A percentile compares a stretch with the other conserved stretches of the same genome.
These are phyloP conservation scores for Steinernema feltiae DNA, from an alignment of 1,140 invertebrate species.

Conservation along the genomic window DNA sequence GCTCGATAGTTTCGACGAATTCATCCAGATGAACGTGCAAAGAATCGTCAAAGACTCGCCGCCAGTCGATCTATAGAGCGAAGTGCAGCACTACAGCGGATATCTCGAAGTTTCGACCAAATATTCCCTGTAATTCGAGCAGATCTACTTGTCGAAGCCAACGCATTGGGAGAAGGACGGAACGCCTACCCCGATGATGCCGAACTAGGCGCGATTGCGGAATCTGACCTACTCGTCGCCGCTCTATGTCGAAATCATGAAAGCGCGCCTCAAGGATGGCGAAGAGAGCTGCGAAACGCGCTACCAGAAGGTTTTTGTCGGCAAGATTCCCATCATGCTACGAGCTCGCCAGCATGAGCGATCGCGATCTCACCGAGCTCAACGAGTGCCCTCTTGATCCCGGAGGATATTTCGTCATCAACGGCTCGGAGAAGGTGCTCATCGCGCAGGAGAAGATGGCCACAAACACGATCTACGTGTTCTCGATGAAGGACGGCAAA, in stretches of 20 bases:
- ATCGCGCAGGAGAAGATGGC: constrained; percentile 99
- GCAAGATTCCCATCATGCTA: constrained; percentile 98
- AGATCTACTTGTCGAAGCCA: constrained; percentile 95
- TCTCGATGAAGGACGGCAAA: constrained; percentile 88
- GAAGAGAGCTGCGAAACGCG: constrained; percentile 85
- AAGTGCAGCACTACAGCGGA: constrained; percentile 77
- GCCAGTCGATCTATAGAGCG: constrained; percentile 90
- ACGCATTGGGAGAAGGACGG: constrained; percentile 99
- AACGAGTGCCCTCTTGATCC: constrained; percentile 98
- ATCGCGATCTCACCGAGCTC: constrained; percentile 94
- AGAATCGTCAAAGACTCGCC: constrained; percentile 96
- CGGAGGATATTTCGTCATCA: constrained; percentile 91
- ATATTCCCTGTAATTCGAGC: constrained; percentile 91
- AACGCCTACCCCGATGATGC: constrained; percentile 96
- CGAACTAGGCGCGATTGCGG: constrained; percentile 71
- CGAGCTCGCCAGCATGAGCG: constrained; percentile 79
- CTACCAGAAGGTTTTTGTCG: constrained; percentile 95
- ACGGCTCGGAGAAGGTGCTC: constrained; percentile 87
- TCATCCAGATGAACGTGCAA: constrained; percentile 98
- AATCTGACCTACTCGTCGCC: constrained; percentile 77
- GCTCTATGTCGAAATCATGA: constrained; percentile 94
- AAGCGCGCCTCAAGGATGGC: constrained; percentile 75
- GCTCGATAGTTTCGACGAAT: constrained; percentile 97
- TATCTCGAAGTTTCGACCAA: constrained; percentile 65
- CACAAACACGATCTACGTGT: constrained; percentile 98